These are phyloP conservation scores for Serranus cabrilla DNA, from an alignment of 2,797 vertebrate species.

Conservation along the genomic window DNA sequence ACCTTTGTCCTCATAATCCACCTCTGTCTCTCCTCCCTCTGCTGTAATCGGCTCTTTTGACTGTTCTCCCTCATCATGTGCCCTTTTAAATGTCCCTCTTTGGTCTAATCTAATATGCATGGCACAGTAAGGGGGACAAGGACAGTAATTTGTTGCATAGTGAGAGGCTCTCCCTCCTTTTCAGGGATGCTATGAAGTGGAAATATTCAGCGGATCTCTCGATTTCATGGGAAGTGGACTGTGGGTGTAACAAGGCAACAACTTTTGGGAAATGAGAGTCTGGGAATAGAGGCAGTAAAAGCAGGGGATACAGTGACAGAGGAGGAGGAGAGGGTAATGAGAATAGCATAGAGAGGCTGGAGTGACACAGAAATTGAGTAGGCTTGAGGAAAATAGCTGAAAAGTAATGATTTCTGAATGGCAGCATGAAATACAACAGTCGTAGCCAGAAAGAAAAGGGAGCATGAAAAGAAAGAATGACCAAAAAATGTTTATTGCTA, in stretches of 20 bases:
- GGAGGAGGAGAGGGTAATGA: constrained; percentile 37
- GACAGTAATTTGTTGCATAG: constrained; percentile 53
- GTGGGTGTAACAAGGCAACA: constrained; percentile 34
- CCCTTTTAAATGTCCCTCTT: constrained; percentile 65
- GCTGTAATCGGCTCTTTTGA: constrained; percentile 49
- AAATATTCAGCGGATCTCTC: constrained; percentile 40
- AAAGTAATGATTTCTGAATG: constrained; percentile 33
- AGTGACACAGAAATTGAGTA: constrained; percentile 22
- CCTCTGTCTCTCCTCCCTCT: constrained; percentile 49
- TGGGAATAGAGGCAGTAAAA: constrained; percentile 24
- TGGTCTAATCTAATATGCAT: constrained; percentile 67
- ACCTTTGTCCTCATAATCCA: constrained; percentile 62
- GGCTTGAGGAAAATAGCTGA: constrained; percentile 16
- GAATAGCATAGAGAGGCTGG: constrained; percentile 36
- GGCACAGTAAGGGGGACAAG: constrained; percentile 43
- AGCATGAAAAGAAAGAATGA: constrained; percentile 20
- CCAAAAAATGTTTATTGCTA: constrained; percentile 24
- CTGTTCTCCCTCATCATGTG: constrained; percentile 42
- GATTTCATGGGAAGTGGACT: constrained; percentile 46
- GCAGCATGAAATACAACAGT: constrained; percentile 27
- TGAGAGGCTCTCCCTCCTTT: constrained; percentile 15
- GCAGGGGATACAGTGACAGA: constrained; percentile 24
- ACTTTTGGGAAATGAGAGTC: constrained; percentile 35
- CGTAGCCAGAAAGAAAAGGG: not conserved
- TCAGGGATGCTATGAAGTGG: constrained; percentile 11